Evolutionary conservation across 2,888 invertebrate species (phyloP).

Genomic region (Microdon myrmicae): DNA sequence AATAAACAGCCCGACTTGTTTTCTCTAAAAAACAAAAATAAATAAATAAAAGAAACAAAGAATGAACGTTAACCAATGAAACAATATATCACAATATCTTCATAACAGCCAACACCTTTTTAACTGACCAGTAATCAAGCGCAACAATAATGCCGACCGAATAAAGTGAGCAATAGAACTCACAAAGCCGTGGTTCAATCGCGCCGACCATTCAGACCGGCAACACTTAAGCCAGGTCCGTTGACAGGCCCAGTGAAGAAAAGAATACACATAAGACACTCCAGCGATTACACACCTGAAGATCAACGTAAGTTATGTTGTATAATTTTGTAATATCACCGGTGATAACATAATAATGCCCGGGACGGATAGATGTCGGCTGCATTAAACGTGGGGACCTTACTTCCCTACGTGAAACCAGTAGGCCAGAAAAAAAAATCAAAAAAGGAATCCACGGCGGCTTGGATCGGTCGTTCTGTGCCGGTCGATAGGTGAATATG

Average conservation of each 20-base stretch:
- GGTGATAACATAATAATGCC: slow-evolving; percentile 53
- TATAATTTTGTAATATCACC: slow-evolving; percentile 51
- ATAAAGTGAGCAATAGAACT: slow-evolving; percentile 34
- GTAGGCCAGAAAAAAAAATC: slow-evolving; percentile 34
- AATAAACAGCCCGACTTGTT: slow-evolving; percentile 38
- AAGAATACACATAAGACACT: too few relatives aligned
- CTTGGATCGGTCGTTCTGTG: slow-evolving; percentile 9
- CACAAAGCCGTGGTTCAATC: slow-evolving; percentile 41
- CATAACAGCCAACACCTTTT: slow-evolving; percentile 49
- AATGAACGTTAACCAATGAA: too few relatives aligned
- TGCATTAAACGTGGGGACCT: slow-evolving; percentile 36
- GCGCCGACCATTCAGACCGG: slow-evolving; percentile 47
- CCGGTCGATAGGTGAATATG: too few relatives aligned
- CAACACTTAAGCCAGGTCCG: slow-evolving; percentile 63
- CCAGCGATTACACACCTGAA: slow-evolving; percentile 61
- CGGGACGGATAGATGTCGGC: slow-evolving; percentile 48
- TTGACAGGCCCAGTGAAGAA: slow-evolving; percentile 66
- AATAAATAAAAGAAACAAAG: too few relatives aligned
- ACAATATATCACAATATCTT: slow-evolving; percentile 51
- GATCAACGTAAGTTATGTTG: slow-evolving; percentile 63
- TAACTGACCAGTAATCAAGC: slow-evolving; percentile 40
- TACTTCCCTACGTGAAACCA: slow-evolving; percentile 45
- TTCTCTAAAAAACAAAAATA: too few relatives aligned
- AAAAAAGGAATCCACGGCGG: background rate
- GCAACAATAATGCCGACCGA: slow-evolving; percentile 40